Conservation (phyloP, 1,140 invertebrate species). For the Apis cerana region DNA sequence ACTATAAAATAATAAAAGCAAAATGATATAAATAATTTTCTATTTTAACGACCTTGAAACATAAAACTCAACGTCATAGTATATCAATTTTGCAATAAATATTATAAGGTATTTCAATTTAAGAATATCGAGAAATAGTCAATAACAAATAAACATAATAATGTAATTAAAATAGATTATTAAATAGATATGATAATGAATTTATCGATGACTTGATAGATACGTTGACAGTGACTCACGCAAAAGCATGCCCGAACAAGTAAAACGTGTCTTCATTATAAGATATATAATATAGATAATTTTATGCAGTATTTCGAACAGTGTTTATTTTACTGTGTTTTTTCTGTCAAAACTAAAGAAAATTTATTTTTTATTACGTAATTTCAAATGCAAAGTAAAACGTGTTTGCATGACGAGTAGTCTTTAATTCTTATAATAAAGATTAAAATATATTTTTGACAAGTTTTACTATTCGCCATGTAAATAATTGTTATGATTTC, state of each 20-base stretch:
- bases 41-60: conserved; percentile 15
- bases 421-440: not conserved
- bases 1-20: not conserved
- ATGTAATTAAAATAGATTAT: not conserved
- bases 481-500: too few species aligned
- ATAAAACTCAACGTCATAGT: not conserved
- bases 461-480: not conserved
- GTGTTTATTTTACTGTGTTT: not conserved
- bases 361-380: conserved; percentile 57
- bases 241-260: conserved; percentile 59
- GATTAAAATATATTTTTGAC: not conserved
- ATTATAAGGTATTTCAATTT: not conserved
- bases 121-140: not conserved
- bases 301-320: not conserved
- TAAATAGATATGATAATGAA: conserved; percentile 10
- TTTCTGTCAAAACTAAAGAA: not conserved
- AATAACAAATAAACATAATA: not conserved
- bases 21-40: not conserved
- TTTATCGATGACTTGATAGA: conserved; percentile 38
- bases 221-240: conserved; percentile 71
- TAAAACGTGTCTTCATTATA: conserved; percentile 6
- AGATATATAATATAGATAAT: not conserved
- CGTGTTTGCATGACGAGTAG: conserved; percentile 24
- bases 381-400: conserved; percentile 53
- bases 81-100: not conserved